A percentile compares a stretch with the other conserved stretches of the same genome.
phyloP scores from a whole-genome alignment of 1,140 invertebrate genomes.

The Pseudomyrmex cubaensis region DNA sequence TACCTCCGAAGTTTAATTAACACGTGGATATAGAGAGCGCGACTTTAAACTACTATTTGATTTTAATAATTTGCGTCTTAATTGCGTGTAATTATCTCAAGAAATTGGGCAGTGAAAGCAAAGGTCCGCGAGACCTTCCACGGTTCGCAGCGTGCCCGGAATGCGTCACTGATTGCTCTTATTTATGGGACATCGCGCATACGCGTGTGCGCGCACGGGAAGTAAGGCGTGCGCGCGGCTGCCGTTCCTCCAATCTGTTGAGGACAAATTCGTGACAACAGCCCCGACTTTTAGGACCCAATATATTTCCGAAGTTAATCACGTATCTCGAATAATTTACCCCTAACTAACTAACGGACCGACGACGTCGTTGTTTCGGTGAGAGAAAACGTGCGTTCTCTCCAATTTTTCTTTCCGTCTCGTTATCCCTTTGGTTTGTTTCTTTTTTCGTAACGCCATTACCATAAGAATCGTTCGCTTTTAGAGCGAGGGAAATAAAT shows the following conservation, averaged over 20 bases:
- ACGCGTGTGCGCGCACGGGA: too few species aligned
- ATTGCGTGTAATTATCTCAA: background rate
- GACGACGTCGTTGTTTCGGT: slow-evolving; percentile 1
- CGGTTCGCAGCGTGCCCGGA: slow-evolving; percentile 22
- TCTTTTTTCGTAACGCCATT: slow-evolving; percentile 6
- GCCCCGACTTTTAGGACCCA: slow-evolving; percentile 8
- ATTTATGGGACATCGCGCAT: slow-evolving; percentile 33
- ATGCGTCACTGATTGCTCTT: slow-evolving; percentile 47
- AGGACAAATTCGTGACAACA: slow-evolving; percentile 38
- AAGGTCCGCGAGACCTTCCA: slow-evolving; percentile 2
- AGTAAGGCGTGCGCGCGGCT: background rate
- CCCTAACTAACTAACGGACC: background rate
- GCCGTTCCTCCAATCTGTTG: background rate
- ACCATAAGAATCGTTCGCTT: slow-evolving; percentile 21
- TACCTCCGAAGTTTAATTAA: background rate
- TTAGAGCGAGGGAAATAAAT: slow-evolving; percentile 14
- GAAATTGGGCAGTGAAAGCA: background rate
- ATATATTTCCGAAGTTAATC: slow-evolving; percentile 37
- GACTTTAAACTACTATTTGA: background rate
- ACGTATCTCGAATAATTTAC: slow-evolving; percentile 54
- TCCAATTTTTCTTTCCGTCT: background rate
- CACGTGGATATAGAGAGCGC: background rate
- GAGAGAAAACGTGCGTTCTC: background rate
- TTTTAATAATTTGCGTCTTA: background rate
- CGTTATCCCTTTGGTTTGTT: slow-evolving; percentile 19